Conservation (phyloP, 2,797 vertebrate species). For the Morus bassanus region DNA sequence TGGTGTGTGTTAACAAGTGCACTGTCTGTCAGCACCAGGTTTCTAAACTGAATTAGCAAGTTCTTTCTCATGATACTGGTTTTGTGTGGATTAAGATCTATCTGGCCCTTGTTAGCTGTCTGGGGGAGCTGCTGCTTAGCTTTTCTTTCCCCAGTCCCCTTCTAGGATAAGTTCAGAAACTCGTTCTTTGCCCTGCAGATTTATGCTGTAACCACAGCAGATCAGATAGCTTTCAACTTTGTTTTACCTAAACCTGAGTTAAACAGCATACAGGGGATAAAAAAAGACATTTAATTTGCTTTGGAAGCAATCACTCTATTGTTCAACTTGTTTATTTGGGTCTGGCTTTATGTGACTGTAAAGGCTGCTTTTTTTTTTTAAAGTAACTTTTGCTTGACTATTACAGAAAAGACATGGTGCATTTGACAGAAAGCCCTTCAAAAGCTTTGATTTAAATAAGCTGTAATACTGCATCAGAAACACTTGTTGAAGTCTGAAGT, state of each 20-base stretch:
- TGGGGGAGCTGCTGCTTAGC: not conserved
- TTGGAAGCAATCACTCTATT: not conserved
- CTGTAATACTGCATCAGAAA: not conserved
- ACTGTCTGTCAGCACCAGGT: not conserved
- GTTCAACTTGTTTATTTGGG: not conserved
- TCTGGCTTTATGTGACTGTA: not conserved
- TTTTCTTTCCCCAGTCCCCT: not conserved
- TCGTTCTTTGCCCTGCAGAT: not conserved
- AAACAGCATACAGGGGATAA: not conserved
- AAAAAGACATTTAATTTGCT: not conserved
- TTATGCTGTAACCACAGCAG: not conserved
- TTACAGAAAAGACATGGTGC: not conserved
- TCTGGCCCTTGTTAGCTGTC: not conserved
- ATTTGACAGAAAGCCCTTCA: conserved; percentile 2
- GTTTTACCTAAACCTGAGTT: not conserved
- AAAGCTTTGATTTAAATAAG: conserved; percentile 1
- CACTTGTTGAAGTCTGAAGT: not conserved
- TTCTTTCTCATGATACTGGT: not conserved
- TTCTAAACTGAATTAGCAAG: not conserved
- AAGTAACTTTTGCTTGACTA: not conserved
- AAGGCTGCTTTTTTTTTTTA: not conserved
- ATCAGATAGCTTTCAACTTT: not conserved
- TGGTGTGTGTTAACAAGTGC: rapidly evolving
- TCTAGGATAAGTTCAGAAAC: not conserved
- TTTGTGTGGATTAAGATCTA: not conserved